Evolutionary conservation across 2,797 vertebrate species (phyloP).

Genomic region (Paramormyrops hopkinsi): DNA sequence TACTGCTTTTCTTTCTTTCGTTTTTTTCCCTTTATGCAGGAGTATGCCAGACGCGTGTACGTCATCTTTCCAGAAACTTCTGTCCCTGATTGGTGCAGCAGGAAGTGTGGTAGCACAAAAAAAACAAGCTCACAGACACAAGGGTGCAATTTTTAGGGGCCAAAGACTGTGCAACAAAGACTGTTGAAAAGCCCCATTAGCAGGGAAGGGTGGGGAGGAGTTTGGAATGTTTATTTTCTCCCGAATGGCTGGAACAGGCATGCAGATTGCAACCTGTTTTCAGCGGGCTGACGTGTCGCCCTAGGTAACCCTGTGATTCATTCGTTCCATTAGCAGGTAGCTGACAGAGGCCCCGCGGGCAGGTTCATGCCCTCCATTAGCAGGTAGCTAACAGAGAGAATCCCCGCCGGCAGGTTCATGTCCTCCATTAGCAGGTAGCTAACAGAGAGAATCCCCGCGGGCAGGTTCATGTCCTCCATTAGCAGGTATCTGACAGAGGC

Average conservation of each 20-base stretch:
- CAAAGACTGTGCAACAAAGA: conserved; percentile 28
- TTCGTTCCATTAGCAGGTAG: not conserved
- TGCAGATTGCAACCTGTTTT: not conserved
- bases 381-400: not conserved
- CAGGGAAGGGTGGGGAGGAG: not conserved
- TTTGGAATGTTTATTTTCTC: not conserved
- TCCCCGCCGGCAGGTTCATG: not conserved
- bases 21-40: conserved; percentile 13
- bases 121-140: conserved; percentile 18
- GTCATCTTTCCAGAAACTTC: not conserved
- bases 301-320: not conserved
- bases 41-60: not conserved
- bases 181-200: not conserved
- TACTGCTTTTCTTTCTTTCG: conserved; percentile 2
- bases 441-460: not conserved
- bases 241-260: not conserved
- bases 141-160: conserved; percentile 38
- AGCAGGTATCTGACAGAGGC: not conserved
- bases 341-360: not conserved
- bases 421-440: not conserved
- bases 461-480: not conserved
- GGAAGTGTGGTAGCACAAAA: not conserved
- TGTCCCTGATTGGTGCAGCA: not conserved
- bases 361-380: not conserved
- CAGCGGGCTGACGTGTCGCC: not conserved